Evolutionary conservation across 1,140 invertebrate species (phyloP).

Genomic region (Babylonia areolata): DNA sequence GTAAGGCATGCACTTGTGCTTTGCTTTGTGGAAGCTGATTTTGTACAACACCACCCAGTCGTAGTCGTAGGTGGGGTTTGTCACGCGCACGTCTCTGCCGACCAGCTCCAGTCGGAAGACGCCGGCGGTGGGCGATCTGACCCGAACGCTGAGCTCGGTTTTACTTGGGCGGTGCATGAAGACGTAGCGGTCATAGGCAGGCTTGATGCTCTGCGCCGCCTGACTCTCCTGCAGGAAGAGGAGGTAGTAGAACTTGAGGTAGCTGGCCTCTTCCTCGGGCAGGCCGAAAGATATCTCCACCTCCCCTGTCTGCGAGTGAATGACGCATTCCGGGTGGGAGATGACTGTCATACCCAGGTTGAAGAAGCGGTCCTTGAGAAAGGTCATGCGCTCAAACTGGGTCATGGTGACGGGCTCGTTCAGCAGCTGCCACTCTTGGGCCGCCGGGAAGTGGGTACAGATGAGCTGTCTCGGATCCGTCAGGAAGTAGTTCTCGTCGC

Average conservation of each 20-base stretch:
- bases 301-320: constrained; percentile 49
- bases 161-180: constrained; percentile 62
- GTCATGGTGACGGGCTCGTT: constrained; percentile 48
- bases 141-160: constrained; percentile 46
- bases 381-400: constrained; percentile 62
- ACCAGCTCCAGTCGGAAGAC: constrained; percentile 63
- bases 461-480: constrained; percentile 78
- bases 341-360: constrained; percentile 58
- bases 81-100: constrained; percentile 58
- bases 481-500: constrained; percentile 77
- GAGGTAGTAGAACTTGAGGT: constrained; percentile 62
- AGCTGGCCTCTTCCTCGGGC: constrained; percentile 45
- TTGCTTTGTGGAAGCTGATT: constrained; percentile 53
- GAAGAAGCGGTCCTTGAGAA: constrained; percentile 66
- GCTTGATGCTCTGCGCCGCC: constrained; percentile 46
- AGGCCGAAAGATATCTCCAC: constrained; percentile 58
- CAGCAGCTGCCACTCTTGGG: constrained; percentile 63
- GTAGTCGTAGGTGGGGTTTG: constrained; percentile 57
- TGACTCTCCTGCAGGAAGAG: constrained; percentile 54
- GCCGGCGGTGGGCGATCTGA: constrained; percentile 53
- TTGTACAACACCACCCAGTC: constrained; percentile 68
- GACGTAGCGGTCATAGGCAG: constrained; percentile 60
- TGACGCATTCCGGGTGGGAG: constrained; percentile 53
- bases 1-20: constrained; percentile 53
- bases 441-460: constrained; percentile 77